Conservation (phyloP, 2,888 invertebrate genomes). For the Eupeodes luniger region DNA sequence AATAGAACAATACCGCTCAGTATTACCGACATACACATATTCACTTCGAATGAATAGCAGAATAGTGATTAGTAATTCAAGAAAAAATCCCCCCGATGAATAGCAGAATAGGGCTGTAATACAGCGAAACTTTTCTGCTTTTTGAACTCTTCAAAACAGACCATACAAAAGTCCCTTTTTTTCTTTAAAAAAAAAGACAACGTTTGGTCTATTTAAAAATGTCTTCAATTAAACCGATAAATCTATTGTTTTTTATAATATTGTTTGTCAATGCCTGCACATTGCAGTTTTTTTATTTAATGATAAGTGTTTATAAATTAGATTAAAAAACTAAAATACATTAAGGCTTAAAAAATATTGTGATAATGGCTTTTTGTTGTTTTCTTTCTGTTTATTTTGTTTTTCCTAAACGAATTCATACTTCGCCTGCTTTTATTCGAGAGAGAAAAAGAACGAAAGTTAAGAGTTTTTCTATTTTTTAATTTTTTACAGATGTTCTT, state of each 20-base stretch:
- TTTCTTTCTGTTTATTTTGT: slow-evolving; percentile 60
- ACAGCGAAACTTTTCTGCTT: too few relatives aligned
- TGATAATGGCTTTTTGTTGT: slow-evolving; percentile 76
- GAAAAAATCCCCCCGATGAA: too few relatives aligned
- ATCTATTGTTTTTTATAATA: slow-evolving; percentile 77
- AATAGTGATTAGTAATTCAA: too few relatives aligned
- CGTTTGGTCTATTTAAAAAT: slow-evolving; percentile 10
- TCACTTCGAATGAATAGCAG: too few relatives aligned
- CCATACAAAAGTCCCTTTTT: not conserved
- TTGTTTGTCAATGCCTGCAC: slow-evolving; percentile 72
- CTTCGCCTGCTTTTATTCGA: slow-evolving; percentile 25
- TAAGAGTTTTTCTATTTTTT: slow-evolving; percentile 77
- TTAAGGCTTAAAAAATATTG: slow-evolving; percentile 54
- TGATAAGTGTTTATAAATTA: slow-evolving; percentile 56
- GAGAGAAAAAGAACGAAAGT: slow-evolving; percentile 77
- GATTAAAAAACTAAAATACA: slow-evolving; percentile 54
- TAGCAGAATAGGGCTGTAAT: too few relatives aligned
- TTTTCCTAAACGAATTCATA: slow-evolving; percentile 74
- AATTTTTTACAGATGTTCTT: slow-evolving; percentile 76
- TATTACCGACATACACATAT: too few relatives aligned
- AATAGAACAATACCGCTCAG: too few relatives aligned
- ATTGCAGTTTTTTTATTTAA: slow-evolving; percentile 33
- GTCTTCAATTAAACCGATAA: slow-evolving; percentile 5
- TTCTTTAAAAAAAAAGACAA: not conserved
- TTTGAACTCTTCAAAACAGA: not conserved